These are phyloP conservation scores for Platycheirus rosarum DNA, from an alignment of 2,888 invertebrate species.

Conservation along the genomic window DNA sequence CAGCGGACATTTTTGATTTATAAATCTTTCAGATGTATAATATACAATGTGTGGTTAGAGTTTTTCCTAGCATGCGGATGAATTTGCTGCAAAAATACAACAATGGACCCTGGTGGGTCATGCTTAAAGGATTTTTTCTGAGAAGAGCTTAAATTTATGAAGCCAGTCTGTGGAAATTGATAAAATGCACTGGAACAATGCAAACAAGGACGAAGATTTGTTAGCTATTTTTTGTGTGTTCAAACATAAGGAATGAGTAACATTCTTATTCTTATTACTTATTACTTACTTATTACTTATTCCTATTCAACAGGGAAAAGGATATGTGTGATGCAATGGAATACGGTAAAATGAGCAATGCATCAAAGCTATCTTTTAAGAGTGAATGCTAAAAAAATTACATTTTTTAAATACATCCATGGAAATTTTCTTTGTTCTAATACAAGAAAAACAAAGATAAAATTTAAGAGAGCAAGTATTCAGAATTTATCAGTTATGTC, in stretches of 20 bases:
- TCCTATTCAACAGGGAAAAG: too few relatives aligned
- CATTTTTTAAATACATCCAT: too few relatives aligned
- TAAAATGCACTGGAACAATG: neutral
- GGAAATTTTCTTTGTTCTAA: too few relatives aligned
- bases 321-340: too few relatives aligned
- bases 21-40: slow-evolving; percentile 42
- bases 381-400: too few relatives aligned
- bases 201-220: neutral
- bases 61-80: slow-evolving; percentile 19
- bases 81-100: slow-evolving; percentile 24
- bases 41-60: slow-evolving; percentile 24
- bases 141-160: slow-evolving; percentile 3
- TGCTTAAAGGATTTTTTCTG: slow-evolving; percentile 3
- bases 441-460: too few relatives aligned
- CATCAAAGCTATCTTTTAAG: too few relatives aligned
- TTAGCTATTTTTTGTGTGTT: too few relatives aligned
- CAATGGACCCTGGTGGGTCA: slow-evolving; percentile 14
- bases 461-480: too few relatives aligned
- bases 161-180: neutral
- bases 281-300: too few relatives aligned
- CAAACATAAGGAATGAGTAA: neutral
- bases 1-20: slow-evolving; percentile 49
- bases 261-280: neutral
- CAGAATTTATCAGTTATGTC: too few relatives aligned
- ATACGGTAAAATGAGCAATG: too few relatives aligned